Evolutionary conservation across 2,797 vertebrate genomes (phyloP).

Genomic region (Lithobates sylvaticus): DNA sequence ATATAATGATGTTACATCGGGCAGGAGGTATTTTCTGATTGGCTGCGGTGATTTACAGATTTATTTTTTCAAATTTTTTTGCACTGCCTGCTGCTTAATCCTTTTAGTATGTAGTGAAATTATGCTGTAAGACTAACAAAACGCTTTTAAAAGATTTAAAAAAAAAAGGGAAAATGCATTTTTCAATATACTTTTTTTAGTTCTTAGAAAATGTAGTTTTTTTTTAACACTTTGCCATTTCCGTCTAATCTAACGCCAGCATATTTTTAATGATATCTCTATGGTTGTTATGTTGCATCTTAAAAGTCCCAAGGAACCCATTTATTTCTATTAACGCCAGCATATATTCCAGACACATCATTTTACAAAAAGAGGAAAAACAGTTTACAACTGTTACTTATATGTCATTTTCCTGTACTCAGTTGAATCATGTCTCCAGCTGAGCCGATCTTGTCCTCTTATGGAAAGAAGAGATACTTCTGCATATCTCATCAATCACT

Average conservation of each 20-base stretch:
- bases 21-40: background rate
- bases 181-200: background rate
- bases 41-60: too few species aligned
- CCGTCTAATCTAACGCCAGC: background rate
- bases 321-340: too few species aligned
- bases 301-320: too few species aligned
- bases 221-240: background rate
- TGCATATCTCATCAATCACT: background rate
- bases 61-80: too few species aligned
- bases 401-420: background rate
- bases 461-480: background rate
- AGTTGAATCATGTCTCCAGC: conserved; percentile 1
- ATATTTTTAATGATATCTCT: too few species aligned
- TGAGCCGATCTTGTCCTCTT: background rate
- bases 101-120: background rate
- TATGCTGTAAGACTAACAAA: background rate
- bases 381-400: background rate
- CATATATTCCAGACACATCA: background rate
- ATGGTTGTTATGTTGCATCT: too few species aligned
- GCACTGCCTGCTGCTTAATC: background rate
- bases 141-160: too few species aligned
- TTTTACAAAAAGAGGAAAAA: background rate
- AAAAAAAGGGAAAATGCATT: background rate
- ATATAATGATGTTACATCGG: background rate
- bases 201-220: background rate